These are phyloP conservation scores for Mus spicilegus DNA, from an alignment of 2,113 vertebrate species.

Conservation along the genomic window DNA sequence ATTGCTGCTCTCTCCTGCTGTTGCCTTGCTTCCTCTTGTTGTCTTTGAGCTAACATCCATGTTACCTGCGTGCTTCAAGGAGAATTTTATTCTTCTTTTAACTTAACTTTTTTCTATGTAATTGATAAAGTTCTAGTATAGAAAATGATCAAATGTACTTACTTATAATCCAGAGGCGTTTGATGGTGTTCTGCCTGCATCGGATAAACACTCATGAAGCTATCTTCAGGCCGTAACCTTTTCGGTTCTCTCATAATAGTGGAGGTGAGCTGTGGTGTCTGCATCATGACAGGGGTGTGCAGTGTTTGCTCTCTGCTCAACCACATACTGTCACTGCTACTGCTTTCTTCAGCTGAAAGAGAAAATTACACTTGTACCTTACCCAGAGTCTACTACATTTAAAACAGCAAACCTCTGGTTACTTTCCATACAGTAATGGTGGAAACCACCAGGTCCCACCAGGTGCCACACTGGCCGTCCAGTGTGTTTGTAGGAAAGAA, in stretches of 20 bases:
- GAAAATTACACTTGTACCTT: constrained; percentile 55
- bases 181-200: constrained; percentile 96
- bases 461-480: neutral
- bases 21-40: constrained; percentile 95
- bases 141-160: constrained; percentile 83
- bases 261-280: constrained; percentile 96
- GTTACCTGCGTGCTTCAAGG: constrained; percentile 97
- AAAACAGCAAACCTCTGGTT: constrained; percentile 44
- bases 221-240: constrained; percentile 94
- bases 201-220: constrained; percentile 95
- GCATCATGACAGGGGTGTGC: constrained; percentile 97
- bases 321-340: constrained; percentile 96
- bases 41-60: constrained; percentile 99
- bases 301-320: constrained; percentile 93
- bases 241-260: constrained; percentile 98
- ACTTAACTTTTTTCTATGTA: constrained; percentile 84
- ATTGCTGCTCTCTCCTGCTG: constrained; percentile 98
- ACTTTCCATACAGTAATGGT: neutral
- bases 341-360: constrained; percentile 94
- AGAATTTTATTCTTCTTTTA: constrained; percentile 89
- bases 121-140: constrained; percentile 82
- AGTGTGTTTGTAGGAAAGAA: constrained; percentile 6
- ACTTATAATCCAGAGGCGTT: constrained; percentile 98
- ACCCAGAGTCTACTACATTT: neutral
- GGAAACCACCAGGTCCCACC: neutral